Base-by-base conservation (phyloP, 1,140 invertebrate species). In the Leguminivora glycinivorella region DNA sequence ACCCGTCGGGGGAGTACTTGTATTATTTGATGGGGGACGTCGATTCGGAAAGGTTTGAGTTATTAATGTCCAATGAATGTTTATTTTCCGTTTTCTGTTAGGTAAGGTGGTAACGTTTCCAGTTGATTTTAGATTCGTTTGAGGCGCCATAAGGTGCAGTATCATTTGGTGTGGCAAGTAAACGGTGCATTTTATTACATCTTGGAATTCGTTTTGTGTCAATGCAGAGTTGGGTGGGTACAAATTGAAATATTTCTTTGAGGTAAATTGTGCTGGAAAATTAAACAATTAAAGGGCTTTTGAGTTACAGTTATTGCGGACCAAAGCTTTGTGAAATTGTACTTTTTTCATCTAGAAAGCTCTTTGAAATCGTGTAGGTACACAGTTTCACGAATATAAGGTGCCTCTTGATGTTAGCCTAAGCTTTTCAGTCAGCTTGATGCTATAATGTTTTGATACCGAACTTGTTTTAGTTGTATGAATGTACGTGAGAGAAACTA, bases 31-130 rank as follows among this genome's bases (percentile, higher is more conserved):
- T 29, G 58, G 58, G 56, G 58, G 26, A 63, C 14, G 58, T 63
- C 58, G 58, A 63, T 63, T 63, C 58, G 58, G n/a, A 63, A 63
- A 26, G 58, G 58, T 63, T 63, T 63, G 58, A 63, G 58, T 63
- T 63, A 63, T 63, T 63, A 63, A 63, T 63, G 58, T 63, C 58
- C 58, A 63, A 34, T 63, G 58, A 63, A 63, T 63, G 58, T 63
- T 63, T 63, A 63, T 63, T 63, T 63, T 17, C 58, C 58, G 31
- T 31, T 63, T 63, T 31, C 56, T 29, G 24, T 60, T 58, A 58
- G 25, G 26, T 26, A 29, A 24, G 22, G 56, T 26, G 22, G 56
- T 26, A 60, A 29, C 26, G 34, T 63, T 29, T 63, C 29, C 29
- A 63, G 47, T 52, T 52, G n/a, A 52, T 17, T 52, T 22, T 52